These are phyloP conservation scores for Genyomyrus donnyi DNA, from an alignment of 2,113 vertebrate genomes.

Conservation along the genomic window DNA sequence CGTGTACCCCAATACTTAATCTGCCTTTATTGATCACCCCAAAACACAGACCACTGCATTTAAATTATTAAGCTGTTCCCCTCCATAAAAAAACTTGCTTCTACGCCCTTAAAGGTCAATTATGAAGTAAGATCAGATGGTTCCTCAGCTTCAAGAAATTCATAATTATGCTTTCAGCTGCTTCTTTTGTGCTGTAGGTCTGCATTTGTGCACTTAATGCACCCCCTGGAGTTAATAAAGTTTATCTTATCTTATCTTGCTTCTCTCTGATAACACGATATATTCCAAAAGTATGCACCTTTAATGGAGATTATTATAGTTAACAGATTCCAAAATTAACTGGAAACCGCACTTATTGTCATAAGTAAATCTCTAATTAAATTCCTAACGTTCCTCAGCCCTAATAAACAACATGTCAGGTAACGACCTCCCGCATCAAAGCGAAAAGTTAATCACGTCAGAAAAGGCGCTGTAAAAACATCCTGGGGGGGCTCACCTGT, in stretches of 20 bases:
- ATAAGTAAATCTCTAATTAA: not conserved
- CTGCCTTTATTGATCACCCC: not conserved
- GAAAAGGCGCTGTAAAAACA: not conserved
- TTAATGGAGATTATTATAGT: not conserved
- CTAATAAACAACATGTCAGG: not conserved
- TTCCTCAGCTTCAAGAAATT: not conserved
- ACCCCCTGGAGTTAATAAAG: not conserved
- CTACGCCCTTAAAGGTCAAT: not conserved
- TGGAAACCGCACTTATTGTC: not conserved
- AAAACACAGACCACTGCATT: too few species aligned
- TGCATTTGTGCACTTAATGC: not conserved
- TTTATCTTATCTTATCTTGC: not conserved
- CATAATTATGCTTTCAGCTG: not conserved
- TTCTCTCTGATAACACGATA: not conserved
- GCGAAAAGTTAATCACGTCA: not conserved
- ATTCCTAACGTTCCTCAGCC: not conserved
- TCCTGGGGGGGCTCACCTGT: constrained; percentile 64
- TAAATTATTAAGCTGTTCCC: not conserved
- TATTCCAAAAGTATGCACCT: not conserved
- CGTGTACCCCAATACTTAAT: not conserved
- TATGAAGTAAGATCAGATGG: not conserved
- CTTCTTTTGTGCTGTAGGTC: not conserved
- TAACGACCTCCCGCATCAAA: not conserved
- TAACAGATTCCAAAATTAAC: not conserved
- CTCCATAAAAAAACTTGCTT: not conserved